These are phyloP conservation scores for Magallana gigas DNA, from an alignment of 1,140 invertebrate genomes.

Conservation along the genomic window DNA sequence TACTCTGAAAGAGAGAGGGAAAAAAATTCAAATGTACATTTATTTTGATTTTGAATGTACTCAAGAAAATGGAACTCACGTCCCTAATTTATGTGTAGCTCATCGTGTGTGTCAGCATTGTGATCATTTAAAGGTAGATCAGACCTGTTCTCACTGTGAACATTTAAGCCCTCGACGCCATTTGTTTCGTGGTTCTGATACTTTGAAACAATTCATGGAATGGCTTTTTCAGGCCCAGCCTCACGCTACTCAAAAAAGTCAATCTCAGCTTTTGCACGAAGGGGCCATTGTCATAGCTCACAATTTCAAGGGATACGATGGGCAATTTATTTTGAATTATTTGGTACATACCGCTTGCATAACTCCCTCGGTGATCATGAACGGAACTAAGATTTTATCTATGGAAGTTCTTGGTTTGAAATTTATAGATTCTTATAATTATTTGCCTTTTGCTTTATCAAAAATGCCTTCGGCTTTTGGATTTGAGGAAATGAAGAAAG, in stretches of 20 bases:
- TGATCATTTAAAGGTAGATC: background rate
- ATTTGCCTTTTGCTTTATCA: slow-evolving; percentile 11
- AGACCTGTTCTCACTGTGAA: background rate
- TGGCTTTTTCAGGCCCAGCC: background rate
- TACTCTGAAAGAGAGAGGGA: background rate
- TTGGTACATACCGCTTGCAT: background rate
- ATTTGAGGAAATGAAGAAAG: slow-evolving; percentile 36
- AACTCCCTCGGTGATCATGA: background rate
- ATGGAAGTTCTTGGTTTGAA: background rate
- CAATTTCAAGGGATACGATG: slow-evolving; percentile 28
- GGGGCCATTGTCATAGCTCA: slow-evolving; percentile 13
- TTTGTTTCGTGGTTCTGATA: background rate
- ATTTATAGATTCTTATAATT: slow-evolving; percentile 46
- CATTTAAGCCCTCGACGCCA: background rate
- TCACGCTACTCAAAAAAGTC: background rate
- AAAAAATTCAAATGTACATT: background rate
- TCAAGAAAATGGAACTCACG: background rate
- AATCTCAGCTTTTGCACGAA: background rate
- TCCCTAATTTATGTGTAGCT: background rate
- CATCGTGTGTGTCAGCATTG: background rate
- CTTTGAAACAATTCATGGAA: background rate
- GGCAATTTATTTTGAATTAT: background rate
- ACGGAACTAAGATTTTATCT: slow-evolving; percentile 3
- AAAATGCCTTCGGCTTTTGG: slow-evolving; percentile 48
- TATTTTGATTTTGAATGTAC: background rate